These are phyloP conservation scores for Chelonus insularis DNA, from an alignment of 1,140 invertebrate genomes.

Conservation along the genomic window DNA sequence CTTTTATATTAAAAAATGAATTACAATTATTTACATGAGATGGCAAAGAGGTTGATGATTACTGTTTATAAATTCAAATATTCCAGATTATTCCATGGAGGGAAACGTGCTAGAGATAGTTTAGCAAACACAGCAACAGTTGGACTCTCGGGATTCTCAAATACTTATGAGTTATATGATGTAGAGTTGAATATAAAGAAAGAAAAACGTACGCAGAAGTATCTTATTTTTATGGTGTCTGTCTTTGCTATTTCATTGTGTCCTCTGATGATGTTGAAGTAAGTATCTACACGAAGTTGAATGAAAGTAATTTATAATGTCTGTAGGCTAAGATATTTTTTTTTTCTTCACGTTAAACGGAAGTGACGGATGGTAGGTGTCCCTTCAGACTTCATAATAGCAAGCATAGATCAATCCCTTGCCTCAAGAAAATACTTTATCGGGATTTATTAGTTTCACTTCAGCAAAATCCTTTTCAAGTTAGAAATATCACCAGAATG, in stretches of 20 bases:
- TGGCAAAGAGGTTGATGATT: neutral
- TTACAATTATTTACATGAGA: neutral
- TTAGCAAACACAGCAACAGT: slow-evolving; percentile 24
- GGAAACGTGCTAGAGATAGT: slow-evolving; percentile 25
- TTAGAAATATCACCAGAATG: too few species aligned
- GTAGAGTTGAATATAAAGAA: slow-evolving; percentile 66
- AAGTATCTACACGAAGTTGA: slow-evolving; percentile 29
- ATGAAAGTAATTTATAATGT: slow-evolving; percentile 22
- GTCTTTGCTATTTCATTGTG: slow-evolving; percentile 69
- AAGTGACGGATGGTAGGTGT: neutral
- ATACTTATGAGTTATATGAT: slow-evolving; percentile 60
- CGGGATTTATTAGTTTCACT: too few species aligned
- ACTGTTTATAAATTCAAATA: neutral
- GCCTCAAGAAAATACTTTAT: too few species aligned
- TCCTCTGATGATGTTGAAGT: slow-evolving; percentile 69
- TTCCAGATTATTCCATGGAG: slow-evolving; percentile 21
- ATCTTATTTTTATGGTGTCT: slow-evolving; percentile 69
- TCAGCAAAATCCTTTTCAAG: too few species aligned
- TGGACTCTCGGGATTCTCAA: slow-evolving; percentile 29
- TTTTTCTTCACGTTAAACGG: too few species aligned
- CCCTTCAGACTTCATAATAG: neutral
- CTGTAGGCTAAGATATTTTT: too few species aligned
- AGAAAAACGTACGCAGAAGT: slow-evolving; percentile 70
- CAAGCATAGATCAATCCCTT: too few species aligned
- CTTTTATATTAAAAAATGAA: neutral